Evolutionary conservation across 2,113 vertebrate genomes (phyloP).

Genomic region (Pycnonotus jocosus): DNA sequence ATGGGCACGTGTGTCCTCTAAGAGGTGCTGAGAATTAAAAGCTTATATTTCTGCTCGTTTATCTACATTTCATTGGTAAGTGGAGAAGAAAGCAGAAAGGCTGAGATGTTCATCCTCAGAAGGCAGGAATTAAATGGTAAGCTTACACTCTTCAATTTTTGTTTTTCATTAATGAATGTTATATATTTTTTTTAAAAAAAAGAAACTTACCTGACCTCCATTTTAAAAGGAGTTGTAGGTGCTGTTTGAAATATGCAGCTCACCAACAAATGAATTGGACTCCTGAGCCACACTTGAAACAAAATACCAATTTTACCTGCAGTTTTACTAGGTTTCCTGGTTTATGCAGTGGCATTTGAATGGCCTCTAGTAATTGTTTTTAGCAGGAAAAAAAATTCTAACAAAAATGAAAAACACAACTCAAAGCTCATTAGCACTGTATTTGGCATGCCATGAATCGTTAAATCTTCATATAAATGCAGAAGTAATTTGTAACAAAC

Average conservation of each 20-base stretch:
- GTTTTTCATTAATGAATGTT: background rate
- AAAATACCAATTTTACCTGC: slow-evolving; percentile 54
- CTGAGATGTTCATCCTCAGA: background rate
- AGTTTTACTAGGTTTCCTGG: slow-evolving; percentile 56
- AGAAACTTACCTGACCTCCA: background rate
- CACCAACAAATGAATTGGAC: background rate
- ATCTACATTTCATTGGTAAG: background rate
- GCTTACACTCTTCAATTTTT: background rate
- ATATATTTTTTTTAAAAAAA: background rate
- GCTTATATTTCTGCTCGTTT: slow-evolving; percentile 21
- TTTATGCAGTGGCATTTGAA: slow-evolving; percentile 42
- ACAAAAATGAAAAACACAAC: slow-evolving; percentile 43
- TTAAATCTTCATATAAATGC: slow-evolving; percentile 56
- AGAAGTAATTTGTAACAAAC: slow-evolving; percentile 48
- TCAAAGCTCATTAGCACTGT: slow-evolving; percentile 42
- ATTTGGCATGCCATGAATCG: slow-evolving; percentile 8
- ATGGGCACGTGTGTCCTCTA: background rate
- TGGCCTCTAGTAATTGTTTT: slow-evolving; percentile 40
- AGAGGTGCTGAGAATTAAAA: slow-evolving; percentile 21
- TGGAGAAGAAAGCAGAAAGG: background rate
- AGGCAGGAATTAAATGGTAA: background rate
- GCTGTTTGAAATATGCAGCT: background rate
- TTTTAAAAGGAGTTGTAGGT: background rate
- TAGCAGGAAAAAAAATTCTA: background rate
- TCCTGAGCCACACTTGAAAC: slow-evolving; percentile 4